phyloP scores from a whole-genome alignment of 1,140 invertebrate genomes.

The Gonatopus flavifemur region DNA sequence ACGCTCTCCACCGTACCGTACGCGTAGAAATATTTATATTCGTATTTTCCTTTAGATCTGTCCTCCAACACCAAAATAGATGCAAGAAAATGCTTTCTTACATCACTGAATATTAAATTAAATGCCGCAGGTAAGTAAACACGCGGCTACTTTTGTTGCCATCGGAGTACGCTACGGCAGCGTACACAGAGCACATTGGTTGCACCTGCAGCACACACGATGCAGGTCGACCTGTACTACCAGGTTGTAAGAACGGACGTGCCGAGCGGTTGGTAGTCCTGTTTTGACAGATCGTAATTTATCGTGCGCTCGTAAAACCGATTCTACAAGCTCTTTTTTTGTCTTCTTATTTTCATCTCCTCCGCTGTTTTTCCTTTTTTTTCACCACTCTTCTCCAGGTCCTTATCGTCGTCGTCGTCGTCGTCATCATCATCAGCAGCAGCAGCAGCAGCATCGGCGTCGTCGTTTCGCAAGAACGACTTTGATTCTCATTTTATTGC shows the following conservation, averaged over 20 bases:
- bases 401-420: background rate
- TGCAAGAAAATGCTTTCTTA: background rate
- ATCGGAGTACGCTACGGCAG: background rate
- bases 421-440: too few relatives aligned
- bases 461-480: too few relatives aligned
- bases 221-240: slow-evolving; percentile 1
- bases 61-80: background rate
- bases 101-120: slow-evolving; percentile 4
- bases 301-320: slow-evolving; percentile 43
- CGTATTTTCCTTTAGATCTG: background rate
- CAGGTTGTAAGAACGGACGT: slow-evolving; percentile 29
- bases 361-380: background rate
- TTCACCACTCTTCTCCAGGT: background rate
- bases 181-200: slow-evolving; percentile 8
- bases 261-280: slow-evolving; percentile 40
- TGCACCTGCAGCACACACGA: slow-evolving; percentile 23
- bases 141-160: background rate
- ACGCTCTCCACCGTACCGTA: background rate
- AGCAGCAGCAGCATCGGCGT: too few relatives aligned
- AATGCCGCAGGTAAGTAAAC: slow-evolving; percentile 8
- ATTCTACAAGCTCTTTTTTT: slow-evolving; percentile 30
- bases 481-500: too few relatives aligned
- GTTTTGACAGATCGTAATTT: slow-evolving; percentile 52
- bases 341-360: slow-evolving; percentile 6
- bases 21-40: too few relatives aligned